Conservation (phyloP, 2,888 invertebrate genomes). For the Coelogynopora nodosa region DNA sequence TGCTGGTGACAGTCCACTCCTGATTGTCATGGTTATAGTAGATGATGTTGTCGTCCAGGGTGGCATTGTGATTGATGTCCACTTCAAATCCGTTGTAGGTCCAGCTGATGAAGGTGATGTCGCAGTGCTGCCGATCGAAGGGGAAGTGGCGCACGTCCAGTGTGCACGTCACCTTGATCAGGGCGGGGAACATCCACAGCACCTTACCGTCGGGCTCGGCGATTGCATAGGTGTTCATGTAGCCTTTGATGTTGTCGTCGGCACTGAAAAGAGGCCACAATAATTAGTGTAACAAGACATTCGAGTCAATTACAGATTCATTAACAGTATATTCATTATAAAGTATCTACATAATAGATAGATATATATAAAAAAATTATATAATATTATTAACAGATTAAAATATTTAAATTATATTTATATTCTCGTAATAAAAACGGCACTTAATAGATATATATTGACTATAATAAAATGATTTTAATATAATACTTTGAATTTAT, state of each 20-base stretch:
- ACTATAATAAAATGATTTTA: too few species aligned
- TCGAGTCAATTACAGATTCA: too few species aligned
- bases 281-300: too few species aligned
- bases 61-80: slow-evolving; percentile 47
- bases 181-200: slow-evolving; percentile 64
- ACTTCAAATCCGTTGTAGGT: slow-evolving; percentile 63
- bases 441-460: too few species aligned
- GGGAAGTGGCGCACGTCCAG: slow-evolving; percentile 64
- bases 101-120: slow-evolving; percentile 64
- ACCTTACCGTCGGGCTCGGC: slow-evolving; percentile 62
- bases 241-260: slow-evolving; percentile 52
- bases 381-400: too few species aligned
- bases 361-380: too few species aligned
- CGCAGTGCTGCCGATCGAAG: slow-evolving; percentile 64
- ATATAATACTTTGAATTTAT: too few species aligned
- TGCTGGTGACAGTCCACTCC: slow-evolving; percentile 20
- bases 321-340: too few species aligned
- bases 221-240: slow-evolving; percentile 62
- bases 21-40: slow-evolving; percentile 36
- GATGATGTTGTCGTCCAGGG: slow-evolving; percentile 17
- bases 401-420: too few species aligned
- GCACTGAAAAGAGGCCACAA: slow-evolving; percentile 50
- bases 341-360: too few species aligned
- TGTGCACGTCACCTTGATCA: slow-evolving; percentile 63
- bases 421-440: too few species aligned